Base-by-base conservation (phyloP, 1,140 invertebrate species). In the Psilanteris sp. region DNA sequence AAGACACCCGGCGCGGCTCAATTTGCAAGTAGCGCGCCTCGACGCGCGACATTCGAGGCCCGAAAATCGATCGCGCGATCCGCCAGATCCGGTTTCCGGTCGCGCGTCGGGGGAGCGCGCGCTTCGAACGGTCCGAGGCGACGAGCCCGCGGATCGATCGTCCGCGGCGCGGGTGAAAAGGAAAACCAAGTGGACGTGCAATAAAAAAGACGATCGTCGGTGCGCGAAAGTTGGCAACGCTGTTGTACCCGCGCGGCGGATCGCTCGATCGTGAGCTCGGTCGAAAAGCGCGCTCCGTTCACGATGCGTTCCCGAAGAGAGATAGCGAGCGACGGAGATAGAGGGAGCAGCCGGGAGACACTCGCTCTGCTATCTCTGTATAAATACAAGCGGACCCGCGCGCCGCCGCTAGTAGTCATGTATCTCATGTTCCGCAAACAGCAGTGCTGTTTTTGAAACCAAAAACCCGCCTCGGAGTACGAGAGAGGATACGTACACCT, bases 331-430 rank as follows among this genome's bases (percentile, higher is more conserved):
- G 20, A 27, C 14, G 3, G 27, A 66, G 32, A 64, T 36, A 64
- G 66, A 67, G 70, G 24, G 55, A 50, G 10, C 24, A 34, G 34
- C 31, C 46, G 73, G 76, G 68, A 70, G 76, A 70, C 70, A 57
- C 72, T 76, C 70, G 78, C 50, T 39, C 37, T 59, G 66, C 64
- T 67, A 79, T 72, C 79, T 79, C 78, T 78, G 84, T 87, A 87
- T 87, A 86, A 87, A 87, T 87, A 87, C 84, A 79, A 81, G 83
- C 75, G 62, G 71, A 72, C 44, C 50, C 77, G 79, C 70, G 80
- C 72, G 79, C 77, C 79, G 80, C 71, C 77, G 80, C 78, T 86
- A 87, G 84, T 87, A 78, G 64, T 67, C 52, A 57, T 74, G 68
- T 79, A 81, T 75, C 77, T 81, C 54, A 71, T 78, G 68, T 46